These are phyloP conservation scores for Meandrusa payeni DNA, from an alignment of 2,888 invertebrate species.

Conservation along the genomic window DNA sequence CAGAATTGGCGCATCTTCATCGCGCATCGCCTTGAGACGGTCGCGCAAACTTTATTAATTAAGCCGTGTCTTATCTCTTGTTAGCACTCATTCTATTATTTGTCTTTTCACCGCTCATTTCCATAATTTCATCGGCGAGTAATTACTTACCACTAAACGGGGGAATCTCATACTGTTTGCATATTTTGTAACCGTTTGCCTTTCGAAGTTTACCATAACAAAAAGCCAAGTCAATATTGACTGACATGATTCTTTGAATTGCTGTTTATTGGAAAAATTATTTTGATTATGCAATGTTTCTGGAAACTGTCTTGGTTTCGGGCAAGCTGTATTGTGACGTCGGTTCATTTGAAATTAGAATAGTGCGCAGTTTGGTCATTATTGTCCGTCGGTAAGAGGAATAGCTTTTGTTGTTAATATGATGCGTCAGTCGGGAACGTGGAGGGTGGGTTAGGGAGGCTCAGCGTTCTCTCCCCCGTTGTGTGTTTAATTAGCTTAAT, in stretches of 20 bases:
- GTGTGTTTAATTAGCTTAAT: constrained; percentile 80
- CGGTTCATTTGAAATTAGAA: constrained; percentile 28
- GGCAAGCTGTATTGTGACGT: neutral
- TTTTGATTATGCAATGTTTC: neutral
- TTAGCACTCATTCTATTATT: constrained; percentile 81
- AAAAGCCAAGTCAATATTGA: constrained; percentile 43
- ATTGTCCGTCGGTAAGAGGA: constrained; percentile 54
- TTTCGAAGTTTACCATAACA: constrained; percentile 52
- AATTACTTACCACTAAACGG: constrained; percentile 75
- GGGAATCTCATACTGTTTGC: constrained; percentile 69
- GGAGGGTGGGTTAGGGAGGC: constrained; percentile 44
- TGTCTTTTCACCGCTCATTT: constrained; percentile 80
- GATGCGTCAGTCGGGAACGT: constrained; percentile 63
- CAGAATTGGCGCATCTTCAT: constrained; percentile 62
- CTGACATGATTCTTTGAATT: constrained; percentile 33
- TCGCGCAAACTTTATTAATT: constrained; percentile 79
- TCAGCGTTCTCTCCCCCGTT: constrained; percentile 57
- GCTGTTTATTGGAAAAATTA: constrained; percentile 27
- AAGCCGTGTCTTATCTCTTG: constrained; percentile 81
- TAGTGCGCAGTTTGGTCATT: constrained; percentile 41
- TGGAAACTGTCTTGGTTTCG: neutral
- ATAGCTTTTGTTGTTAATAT: constrained; percentile 65
- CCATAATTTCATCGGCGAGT: constrained; percentile 78
- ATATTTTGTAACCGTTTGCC: constrained; percentile 68
- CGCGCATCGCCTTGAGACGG: constrained; percentile 63